A percentile compares a stretch with the other conserved stretches of the same genome.
Evolutionary conservation across 2,797 vertebrate species (phyloP).

Genomic region (Cirrhinus molitorella): DNA sequence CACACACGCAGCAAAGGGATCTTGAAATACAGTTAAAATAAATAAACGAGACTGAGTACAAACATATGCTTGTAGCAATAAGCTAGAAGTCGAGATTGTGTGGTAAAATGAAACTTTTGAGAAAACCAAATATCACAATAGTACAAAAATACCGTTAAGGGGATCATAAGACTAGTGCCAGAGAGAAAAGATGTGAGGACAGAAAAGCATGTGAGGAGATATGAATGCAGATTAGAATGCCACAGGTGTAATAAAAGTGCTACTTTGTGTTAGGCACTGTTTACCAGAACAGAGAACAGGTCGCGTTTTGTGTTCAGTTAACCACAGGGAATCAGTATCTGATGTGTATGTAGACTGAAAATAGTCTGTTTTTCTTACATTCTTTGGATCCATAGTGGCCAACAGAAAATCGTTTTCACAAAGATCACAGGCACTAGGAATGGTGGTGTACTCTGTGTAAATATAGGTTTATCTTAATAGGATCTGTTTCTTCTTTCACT

Average conservation of each 20-base stretch:
- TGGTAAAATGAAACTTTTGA: neutral
- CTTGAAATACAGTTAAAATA: neutral
- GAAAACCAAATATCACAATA: neutral
- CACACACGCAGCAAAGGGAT: neutral
- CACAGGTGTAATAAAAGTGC: neutral
- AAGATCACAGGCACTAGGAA: conserved; percentile 9
- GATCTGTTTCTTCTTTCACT: conserved; percentile 12
- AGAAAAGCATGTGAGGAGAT: neutral
- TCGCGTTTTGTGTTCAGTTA: neutral
- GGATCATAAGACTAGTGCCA: neutral
- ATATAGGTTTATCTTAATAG: conserved; percentile 47
- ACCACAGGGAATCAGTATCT: neutral
- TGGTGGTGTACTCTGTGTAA: conserved; percentile 12
- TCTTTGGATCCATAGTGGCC: neutral
- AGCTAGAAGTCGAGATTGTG: neutral
- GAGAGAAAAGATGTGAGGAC: neutral
- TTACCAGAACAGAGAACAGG: neutral
- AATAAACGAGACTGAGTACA: neutral
- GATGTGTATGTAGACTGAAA: neutral
- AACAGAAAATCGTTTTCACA: conserved; percentile 6
- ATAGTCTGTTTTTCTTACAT: neutral
- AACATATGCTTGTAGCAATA: neutral
- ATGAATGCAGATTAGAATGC: neutral
- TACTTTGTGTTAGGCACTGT: conserved; percentile 20
- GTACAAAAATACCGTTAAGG: conserved; percentile 8